Conservation (phyloP, 1,140 invertebrate species). For the Dryas iulia region DNA sequence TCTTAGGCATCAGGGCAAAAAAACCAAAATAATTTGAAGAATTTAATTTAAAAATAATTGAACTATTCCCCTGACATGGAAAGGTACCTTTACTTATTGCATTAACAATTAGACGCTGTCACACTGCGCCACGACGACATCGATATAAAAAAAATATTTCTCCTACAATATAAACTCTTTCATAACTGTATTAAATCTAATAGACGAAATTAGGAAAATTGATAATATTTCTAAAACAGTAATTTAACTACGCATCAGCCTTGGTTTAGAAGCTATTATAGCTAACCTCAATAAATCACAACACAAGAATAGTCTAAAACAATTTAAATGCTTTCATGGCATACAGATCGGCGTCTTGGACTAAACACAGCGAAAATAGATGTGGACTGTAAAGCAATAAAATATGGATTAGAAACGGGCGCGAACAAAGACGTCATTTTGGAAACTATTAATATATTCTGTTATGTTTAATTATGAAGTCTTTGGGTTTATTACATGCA, state of each 20-base stretch:
- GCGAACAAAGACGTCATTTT: conserved; percentile 13
- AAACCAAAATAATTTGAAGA: no score
- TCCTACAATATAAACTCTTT: no score
- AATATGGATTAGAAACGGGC: conserved; percentile 38
- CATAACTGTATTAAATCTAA: not conserved
- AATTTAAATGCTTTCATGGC: conserved; percentile 20
- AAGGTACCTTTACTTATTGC: no score
- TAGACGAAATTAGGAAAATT: not conserved
- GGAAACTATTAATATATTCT: not conserved
- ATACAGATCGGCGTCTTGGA: conserved; percentile 23
- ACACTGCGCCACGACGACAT: no score
- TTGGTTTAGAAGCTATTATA: not conserved
- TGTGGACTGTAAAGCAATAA: conserved; percentile 40
- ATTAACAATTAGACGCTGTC: no score
- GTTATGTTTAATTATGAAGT: no score
- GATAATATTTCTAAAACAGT: not conserved
- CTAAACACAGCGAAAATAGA: conserved; percentile 35
- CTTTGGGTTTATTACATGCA: no score
- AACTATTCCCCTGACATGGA: no score
- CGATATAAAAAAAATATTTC: no score
- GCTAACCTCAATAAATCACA: conserved; percentile 24
- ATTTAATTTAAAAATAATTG: no score
- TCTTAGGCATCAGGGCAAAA: no score
- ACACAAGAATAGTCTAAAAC: conserved; percentile 23
- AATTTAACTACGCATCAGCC: not conserved